Conservation (phyloP, 2,888 invertebrate genomes). For the Caenorhabditis auriculariae region DNA sequence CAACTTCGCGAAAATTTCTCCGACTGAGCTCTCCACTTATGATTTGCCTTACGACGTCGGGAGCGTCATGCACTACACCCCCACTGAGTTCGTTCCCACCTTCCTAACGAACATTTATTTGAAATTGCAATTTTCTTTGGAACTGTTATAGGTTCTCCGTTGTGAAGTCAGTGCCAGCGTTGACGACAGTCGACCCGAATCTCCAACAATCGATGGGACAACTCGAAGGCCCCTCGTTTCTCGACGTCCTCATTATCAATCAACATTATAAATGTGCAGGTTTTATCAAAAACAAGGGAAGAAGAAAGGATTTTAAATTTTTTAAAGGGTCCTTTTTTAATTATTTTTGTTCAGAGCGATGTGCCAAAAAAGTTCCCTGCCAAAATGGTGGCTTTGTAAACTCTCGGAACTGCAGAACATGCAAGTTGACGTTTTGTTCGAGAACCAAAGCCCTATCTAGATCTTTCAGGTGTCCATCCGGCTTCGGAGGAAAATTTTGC, state of each 20-base stretch:
- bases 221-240: conserved; percentile 41
- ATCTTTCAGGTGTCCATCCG: conserved; percentile 36
- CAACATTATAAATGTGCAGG: conserved; percentile 38
- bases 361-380: conserved; percentile 17
- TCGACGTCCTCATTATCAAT: conserved; percentile 40
- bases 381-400: conserved; percentile 42
- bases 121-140: too few species aligned
- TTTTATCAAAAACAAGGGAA: not conserved
- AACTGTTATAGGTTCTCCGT: conserved; percentile 30
- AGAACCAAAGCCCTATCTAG: not conserved
- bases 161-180: conserved; percentile 22
- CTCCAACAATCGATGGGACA: conserved; percentile 48
- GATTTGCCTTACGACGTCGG: conserved; percentile 44
- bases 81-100: conserved; percentile 30
- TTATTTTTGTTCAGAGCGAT: conserved; percentile 4
- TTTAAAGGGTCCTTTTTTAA: not conserved
- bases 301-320: too few species aligned
- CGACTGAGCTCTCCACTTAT: conserved; percentile 37
- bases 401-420: conserved; percentile 32
- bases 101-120: not conserved
- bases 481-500: conserved; percentile 39
- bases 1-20: conserved; percentile 44
- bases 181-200: conserved; percentile 37
- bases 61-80: conserved; percentile 48
- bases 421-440: conserved; percentile 23